Evolutionary conservation across 1,140 invertebrate genomes (phyloP).

Genomic region (Drosophila quadrilineata): DNA sequence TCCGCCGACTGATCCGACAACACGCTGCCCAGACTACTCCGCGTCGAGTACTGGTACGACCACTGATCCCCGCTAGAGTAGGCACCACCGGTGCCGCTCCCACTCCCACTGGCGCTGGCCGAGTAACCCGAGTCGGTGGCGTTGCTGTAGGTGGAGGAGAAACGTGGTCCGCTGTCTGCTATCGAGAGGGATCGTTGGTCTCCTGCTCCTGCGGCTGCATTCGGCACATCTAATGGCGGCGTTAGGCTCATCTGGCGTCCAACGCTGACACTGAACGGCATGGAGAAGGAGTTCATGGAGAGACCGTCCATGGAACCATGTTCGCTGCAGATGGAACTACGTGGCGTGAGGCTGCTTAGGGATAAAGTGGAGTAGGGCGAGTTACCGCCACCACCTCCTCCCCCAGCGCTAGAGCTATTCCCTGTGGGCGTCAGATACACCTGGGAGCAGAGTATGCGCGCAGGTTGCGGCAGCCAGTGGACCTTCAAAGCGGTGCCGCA

Average conservation of each 20-base stretch:
- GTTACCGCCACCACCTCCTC: conserved; percentile 30
- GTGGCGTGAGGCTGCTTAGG: conserved; percentile 65
- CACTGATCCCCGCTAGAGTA: conserved; percentile 63
- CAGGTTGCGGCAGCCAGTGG: conserved; percentile 87
- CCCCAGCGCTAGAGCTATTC: conserved; percentile 1
- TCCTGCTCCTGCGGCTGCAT: neutral
- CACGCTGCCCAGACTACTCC: conserved; percentile 78
- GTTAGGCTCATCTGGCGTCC: conserved; percentile 71
- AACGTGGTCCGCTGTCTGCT: conserved; percentile 59
- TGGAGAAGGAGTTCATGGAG: conserved; percentile 78
- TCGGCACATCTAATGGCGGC: conserved; percentile 75
- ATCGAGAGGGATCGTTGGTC: conserved; percentile 66
- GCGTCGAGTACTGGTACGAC: conserved; percentile 79
- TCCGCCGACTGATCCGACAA: conserved; percentile 72
- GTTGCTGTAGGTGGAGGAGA: conserved; percentile 74
- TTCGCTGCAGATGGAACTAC: conserved; percentile 74
- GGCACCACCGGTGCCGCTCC: conserved; percentile 47
- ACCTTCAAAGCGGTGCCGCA: conserved; percentile 92
- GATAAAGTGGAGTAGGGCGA: conserved; percentile 78
- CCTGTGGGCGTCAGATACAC: conserved; percentile 83
- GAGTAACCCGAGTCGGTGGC: conserved; percentile 79
- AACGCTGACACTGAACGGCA: conserved; percentile 70
- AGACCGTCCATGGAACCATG: conserved; percentile 73
- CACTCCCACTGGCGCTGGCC: conserved; percentile 62
- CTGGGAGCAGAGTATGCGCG: conserved; percentile 87